phyloP scores from a whole-genome alignment of 2,888 invertebrate genomes.

The Pollenia amentaria region DNA sequence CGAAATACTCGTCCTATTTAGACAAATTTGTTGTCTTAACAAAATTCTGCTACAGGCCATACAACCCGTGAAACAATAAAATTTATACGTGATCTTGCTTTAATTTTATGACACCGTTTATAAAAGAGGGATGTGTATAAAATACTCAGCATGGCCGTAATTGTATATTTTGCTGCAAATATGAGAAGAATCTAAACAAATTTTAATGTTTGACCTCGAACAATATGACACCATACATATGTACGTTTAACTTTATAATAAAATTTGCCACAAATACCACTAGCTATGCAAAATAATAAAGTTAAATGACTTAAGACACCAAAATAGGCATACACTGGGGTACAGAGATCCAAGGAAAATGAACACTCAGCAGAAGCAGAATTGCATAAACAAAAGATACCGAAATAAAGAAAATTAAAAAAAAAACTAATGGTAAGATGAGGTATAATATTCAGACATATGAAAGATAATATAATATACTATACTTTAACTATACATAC shows the following conservation, averaged over 20 bases:
- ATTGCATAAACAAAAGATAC: slow-evolving; percentile 9
- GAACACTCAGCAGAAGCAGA: background rate
- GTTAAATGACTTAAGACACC: slow-evolving; percentile 73
- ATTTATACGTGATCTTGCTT: too few species aligned
- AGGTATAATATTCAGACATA: slow-evolving; percentile 47
- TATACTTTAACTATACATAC: background rate
- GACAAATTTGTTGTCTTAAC: too few species aligned
- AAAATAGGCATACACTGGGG: slow-evolving; percentile 42
- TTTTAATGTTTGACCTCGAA: background rate
- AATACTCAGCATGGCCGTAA: too few species aligned
- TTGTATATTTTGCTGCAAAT: too few species aligned
- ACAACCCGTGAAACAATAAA: too few species aligned
- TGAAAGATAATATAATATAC: slow-evolving; percentile 48
- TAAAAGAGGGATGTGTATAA: too few species aligned
- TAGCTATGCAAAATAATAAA: slow-evolving; percentile 74
- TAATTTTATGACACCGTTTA: too few species aligned
- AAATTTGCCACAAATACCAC: slow-evolving; percentile 71
- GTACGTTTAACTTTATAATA: slow-evolving; percentile 38
- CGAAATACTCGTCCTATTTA: too few species aligned
- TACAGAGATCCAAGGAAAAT: slow-evolving; percentile 1
- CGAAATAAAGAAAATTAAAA: slow-evolving; percentile 4
- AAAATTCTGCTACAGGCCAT: too few species aligned
- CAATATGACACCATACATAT: slow-evolving; percentile 11
- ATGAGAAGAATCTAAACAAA: too few species aligned
- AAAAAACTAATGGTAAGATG: slow-evolving; percentile 22